Conservation (phyloP, 2,888 invertebrate species). For the Eupithecia insigniata region DNA sequence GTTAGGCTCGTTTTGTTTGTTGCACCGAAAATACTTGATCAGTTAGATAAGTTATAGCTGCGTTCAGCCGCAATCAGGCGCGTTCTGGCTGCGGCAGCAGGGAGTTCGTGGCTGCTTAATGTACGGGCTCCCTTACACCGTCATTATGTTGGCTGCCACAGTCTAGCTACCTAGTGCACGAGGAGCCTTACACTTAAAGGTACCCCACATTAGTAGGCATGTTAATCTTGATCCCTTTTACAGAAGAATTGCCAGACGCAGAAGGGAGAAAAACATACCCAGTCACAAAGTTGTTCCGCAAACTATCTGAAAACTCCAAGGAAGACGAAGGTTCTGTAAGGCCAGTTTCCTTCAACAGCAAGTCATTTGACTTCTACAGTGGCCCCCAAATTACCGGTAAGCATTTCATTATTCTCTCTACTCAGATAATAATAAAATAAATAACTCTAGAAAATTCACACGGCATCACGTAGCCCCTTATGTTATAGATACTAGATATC, state of each 20-base stretch:
- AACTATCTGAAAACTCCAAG: conserved; percentile 53
- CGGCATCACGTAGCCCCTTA: not conserved
- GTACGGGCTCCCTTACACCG: too few relatives aligned
- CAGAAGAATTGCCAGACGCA: conserved; percentile 72
- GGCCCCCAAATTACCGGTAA: conserved; percentile 41
- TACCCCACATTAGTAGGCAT: too few relatives aligned
- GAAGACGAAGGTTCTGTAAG: conserved; percentile 52
- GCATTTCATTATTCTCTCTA: too few relatives aligned
- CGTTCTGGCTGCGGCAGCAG: too few relatives aligned
- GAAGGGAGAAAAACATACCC: conserved; percentile 38
- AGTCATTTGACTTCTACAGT: conserved; percentile 48
- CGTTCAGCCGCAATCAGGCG: too few relatives aligned
- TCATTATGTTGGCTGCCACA: too few relatives aligned
- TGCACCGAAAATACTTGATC: too few relatives aligned
- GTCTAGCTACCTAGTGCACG: too few relatives aligned
- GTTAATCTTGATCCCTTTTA: not conserved
- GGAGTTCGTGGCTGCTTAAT: too few relatives aligned
- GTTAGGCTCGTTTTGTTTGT: not conserved
- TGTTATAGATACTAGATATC: not conserved
- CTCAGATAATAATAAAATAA: not conserved
- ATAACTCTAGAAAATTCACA: not conserved
- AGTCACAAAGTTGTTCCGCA: conserved; percentile 61
- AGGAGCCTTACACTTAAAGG: not conserved
- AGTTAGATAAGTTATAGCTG: too few relatives aligned
- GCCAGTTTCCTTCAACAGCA: conserved; percentile 67